Evolutionary conservation across 2,113 vertebrate species (phyloP).

Genomic region (Ursus arctos): DNA sequence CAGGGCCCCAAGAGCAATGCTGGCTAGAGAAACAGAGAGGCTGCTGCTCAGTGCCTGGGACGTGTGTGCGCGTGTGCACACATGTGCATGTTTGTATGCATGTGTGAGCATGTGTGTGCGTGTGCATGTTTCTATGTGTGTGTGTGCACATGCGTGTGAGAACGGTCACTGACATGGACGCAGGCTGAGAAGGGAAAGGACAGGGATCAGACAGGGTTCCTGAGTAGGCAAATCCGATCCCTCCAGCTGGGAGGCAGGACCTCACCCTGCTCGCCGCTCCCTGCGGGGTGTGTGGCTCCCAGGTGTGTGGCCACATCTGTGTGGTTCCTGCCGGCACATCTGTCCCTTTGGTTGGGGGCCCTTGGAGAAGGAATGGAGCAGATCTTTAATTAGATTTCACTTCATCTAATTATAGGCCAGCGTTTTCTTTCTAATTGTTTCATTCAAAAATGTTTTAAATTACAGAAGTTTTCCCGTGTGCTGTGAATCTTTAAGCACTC

Average conservation of each 20-base stretch:
- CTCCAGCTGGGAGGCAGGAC: background rate
- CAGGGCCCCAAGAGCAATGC: background rate
- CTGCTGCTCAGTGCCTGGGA: background rate
- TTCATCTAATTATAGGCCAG: background rate
- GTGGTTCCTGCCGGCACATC: accelerated
- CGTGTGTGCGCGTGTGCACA: background rate
- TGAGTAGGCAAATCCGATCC: background rate
- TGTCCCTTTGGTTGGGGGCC: background rate
- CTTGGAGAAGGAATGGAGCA: background rate
- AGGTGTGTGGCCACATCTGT: accelerated
- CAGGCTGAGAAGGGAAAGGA: too few species aligned
- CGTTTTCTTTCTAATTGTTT: background rate
- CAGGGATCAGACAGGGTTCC: background rate
- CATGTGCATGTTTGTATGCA: too few species aligned
- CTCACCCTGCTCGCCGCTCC: background rate
- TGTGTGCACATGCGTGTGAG: background rate
- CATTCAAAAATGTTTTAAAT: background rate
- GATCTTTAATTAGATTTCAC: background rate
- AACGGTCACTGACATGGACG: accelerated
- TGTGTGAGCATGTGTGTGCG: background rate
- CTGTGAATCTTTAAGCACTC: background rate
- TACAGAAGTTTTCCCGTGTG: background rate
- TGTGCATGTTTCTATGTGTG: too few species aligned
- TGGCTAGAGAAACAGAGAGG: background rate
- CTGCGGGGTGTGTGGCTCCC: accelerated